phyloP scores from a whole-genome alignment of 2,113 vertebrate species.

The Trichechus manatus region DNA sequence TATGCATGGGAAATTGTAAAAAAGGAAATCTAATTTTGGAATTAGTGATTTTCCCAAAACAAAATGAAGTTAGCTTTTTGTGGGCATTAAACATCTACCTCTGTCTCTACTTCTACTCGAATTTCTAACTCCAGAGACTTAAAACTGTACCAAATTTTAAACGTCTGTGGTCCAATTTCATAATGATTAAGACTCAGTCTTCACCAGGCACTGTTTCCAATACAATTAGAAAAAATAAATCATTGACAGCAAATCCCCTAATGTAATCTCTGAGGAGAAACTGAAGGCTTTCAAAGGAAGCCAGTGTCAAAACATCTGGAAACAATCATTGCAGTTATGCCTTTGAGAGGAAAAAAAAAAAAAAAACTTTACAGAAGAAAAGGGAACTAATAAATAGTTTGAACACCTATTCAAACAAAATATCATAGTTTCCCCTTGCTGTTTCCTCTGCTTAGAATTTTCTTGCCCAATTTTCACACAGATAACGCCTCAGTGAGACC shows the following conservation, averaged over 20 bases:
- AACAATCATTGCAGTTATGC: background rate
- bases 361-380: background rate
- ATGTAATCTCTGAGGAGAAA: slow-evolving; percentile 35
- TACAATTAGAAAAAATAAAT: slow-evolving; percentile 53
- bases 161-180: background rate
- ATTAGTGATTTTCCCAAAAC: background rate
- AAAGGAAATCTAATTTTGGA: background rate
- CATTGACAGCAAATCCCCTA: slow-evolving; percentile 62
- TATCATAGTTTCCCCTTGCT: background rate
- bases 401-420: background rate
- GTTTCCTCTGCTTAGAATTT: background rate
- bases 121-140: background rate
- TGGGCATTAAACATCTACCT: background rate
- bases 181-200: slow-evolving; percentile 13
- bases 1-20: too few species aligned
- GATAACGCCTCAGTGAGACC: background rate
- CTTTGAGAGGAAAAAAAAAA: slow-evolving; percentile 43
- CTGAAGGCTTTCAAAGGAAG: slow-evolving; percentile 45
- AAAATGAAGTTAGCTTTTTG: background rate
- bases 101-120: background rate
- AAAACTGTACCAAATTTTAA: slow-evolving; percentile 1
- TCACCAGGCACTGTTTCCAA: slow-evolving; percentile 11
- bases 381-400: slow-evolving; percentile 24
- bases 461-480: background rate
- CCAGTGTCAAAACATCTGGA: slow-evolving; percentile 44